Base-by-base conservation (phyloP, 2,888 invertebrate species). In the Trypoxylon attenuatum region DNA sequence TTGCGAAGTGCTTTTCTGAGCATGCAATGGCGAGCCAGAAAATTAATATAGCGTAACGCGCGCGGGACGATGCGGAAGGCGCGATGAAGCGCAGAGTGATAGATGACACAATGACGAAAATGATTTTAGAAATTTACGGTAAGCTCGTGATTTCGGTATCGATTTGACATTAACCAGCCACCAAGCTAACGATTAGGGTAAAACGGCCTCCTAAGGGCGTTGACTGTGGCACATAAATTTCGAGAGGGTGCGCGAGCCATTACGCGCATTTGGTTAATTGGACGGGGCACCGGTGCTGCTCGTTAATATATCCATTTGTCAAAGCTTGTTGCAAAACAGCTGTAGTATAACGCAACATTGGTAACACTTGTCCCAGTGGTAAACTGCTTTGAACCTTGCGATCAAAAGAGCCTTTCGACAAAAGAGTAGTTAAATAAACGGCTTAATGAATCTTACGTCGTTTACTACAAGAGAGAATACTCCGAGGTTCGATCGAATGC, bases 61-160 rank as follows among this genome's bases (percentile, higher is more conserved):
- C n/a, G 21, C 25, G 49, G n/a, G 38, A 5, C 38, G 19, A 41
- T n/a, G 25, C 13, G 23, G 43, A 15, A 39, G 27, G 27, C 27
- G 10, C 13, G 23, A 18, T 3, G 2, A 22, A 18, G 39, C 6
- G 16, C 22, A 13, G 33, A 10, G 15, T 16, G 52, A 50, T 21
- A 16, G 64, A 64, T 58, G 41, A 58, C 21, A 18, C 50, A 51
- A 65, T 33, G 16, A 6, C 18, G 6, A 41, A 46, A 50, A 45
- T 25, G 45, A 39, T 66, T 50, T 50, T 23, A 25, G 29, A 13
- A 29, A 13, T 51, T 51, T 25, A 22, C 25, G 13, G 63, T 54
- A 42, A 64, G 56, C 64, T n/a, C 64, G n/a, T 56, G 33, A 65
- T 49, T 56, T 23, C 13, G 21, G 47, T 56, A 64, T 64, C 52